Evolutionary conservation across 2,797 vertebrate genomes (phyloP).

Genomic region (Sphenodon punctatus): DNA sequence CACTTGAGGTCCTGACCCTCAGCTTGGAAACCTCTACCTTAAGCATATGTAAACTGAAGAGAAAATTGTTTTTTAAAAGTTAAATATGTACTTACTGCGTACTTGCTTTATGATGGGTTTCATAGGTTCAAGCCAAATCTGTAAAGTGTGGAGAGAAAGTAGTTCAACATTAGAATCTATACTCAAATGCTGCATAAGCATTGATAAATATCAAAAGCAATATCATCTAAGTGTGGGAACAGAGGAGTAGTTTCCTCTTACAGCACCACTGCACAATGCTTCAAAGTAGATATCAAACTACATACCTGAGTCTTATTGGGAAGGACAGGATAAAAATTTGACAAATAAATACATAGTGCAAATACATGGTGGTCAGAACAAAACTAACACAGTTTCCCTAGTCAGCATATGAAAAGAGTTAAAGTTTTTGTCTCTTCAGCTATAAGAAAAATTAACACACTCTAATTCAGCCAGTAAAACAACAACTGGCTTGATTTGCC

Average conservation of each 20-base stretch:
- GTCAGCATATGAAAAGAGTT: neutral
- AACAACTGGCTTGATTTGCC: neutral
- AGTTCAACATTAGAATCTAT: neutral
- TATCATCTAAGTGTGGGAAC: constrained; percentile 11
- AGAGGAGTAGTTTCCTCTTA: constrained; percentile 1
- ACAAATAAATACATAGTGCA: neutral
- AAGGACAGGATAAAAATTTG: no score
- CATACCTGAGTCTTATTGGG: no score
- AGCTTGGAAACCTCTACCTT: constrained; percentile 39
- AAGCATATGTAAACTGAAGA: constrained; percentile 47
- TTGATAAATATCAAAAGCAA: neutral
- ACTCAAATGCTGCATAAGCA: neutral
- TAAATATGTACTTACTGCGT: constrained; percentile 84
- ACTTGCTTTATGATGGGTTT: constrained; percentile 92
- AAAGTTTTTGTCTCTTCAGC: neutral
- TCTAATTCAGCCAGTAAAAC: neutral
- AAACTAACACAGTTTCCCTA: neutral
- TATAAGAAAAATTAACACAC: neutral
- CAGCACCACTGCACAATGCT: neutral
- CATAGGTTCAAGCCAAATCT: constrained; percentile 96
- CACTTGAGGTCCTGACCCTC: no score
- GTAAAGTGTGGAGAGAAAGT: constrained; percentile 61
- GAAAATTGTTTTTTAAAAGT: constrained; percentile 26
- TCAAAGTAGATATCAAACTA: no score
- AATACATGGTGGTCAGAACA: neutral